Evolutionary conservation across 1,140 invertebrate genomes (phyloP).

Genomic region (Episyrphus balteatus): DNA sequence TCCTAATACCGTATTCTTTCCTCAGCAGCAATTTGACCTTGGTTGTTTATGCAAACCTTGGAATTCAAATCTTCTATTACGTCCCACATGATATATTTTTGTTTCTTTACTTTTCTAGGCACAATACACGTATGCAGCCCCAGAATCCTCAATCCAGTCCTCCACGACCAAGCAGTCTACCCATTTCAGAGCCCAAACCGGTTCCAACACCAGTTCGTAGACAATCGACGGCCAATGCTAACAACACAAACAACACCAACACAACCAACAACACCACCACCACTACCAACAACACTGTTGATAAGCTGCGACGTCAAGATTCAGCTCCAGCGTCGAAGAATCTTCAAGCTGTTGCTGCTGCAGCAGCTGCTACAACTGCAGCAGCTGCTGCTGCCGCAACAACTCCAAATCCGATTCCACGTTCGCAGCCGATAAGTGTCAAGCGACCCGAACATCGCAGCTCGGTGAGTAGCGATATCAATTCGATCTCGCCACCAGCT

Average conservation of each 20-base stretch:
- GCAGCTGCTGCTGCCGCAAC: conserved; percentile 13
- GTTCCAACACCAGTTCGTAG: conserved; percentile 58
- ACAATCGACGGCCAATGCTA: conserved; percentile 11
- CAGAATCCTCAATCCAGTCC: conserved; percentile 43
- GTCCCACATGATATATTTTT: no score
- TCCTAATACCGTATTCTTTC: no score
- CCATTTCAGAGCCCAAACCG: conserved; percentile 64
- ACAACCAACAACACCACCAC: conserved; percentile 13
- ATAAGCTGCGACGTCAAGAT: conserved; percentile 9
- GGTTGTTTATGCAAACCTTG: no score
- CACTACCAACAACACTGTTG: conserved; percentile 13
- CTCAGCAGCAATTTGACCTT: no score
- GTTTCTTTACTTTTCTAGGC: conserved; percentile 1
- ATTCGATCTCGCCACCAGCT: conserved; percentile 79
- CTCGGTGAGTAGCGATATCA: conserved; percentile 60
- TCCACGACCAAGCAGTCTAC: conserved; percentile 55
- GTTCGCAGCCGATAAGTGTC: conserved; percentile 74
- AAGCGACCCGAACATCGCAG: conserved; percentile 49
- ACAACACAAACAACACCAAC: neutral
- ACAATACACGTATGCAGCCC: conserved; percentile 7
- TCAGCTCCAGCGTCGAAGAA: neutral
- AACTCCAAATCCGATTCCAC: conserved; percentile 46
- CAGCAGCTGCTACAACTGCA: conserved; percentile 1
- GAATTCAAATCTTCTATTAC: no score
- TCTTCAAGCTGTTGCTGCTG: neutral